phyloP scores from a whole-genome alignment of 2,888 invertebrate genomes.

The Epinotia ramella region DNA sequence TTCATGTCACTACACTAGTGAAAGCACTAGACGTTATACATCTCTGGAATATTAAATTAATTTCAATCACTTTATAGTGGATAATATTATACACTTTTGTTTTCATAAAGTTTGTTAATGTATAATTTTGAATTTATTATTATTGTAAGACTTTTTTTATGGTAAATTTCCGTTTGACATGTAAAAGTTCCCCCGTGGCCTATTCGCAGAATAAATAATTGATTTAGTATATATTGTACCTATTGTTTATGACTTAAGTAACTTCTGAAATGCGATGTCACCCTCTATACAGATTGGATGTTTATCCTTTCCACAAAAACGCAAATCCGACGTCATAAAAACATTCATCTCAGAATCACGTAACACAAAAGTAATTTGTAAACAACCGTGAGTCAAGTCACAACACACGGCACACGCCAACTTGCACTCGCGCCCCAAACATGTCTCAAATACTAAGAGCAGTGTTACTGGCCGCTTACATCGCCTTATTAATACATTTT shows the following conservation, averaged over 20 bases:
- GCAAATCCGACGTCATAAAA: conserved; percentile 17
- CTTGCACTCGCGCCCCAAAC: conserved; percentile 40
- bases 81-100: no score
- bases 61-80: no score
- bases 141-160: no score
- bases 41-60: no score
- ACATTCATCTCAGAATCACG: conserved; percentile 11
- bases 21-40: no score
- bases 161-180: no score
- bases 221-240: no score
- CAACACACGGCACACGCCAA: conserved; percentile 3
- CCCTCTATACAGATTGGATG: neutral
- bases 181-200: no score
- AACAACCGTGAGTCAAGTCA: conserved; percentile 28
- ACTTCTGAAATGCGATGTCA: neutral
- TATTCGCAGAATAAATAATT: no score
- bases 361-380: conserved; percentile 31
- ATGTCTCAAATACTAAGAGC: conserved; percentile 66
- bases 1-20: neutral
- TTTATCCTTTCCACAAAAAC: conserved; percentile 8
- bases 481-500: conserved; percentile 58
- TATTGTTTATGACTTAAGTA: no score
- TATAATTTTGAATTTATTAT: no score
- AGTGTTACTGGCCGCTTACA: conserved; percentile 59
- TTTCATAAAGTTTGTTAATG: no score